Percentiles rank a stretch among this genome's conserved stretches.
These are phyloP conservation scores for Oreonectes daqikongensis DNA, from an alignment of 2,797 vertebrate genomes.

Conservation along the genomic window DNA sequence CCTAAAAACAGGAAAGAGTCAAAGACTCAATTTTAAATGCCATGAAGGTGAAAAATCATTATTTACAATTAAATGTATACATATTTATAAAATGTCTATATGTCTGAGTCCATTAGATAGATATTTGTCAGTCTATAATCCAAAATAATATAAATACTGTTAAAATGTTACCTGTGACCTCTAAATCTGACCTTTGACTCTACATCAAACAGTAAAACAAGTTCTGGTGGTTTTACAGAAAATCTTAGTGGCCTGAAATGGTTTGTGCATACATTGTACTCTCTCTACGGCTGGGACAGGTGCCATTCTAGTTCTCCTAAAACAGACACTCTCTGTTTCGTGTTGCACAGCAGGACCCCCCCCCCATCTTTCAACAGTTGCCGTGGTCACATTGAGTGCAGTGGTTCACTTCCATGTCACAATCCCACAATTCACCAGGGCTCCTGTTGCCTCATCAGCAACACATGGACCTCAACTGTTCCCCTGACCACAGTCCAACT, in stretches of 20 bases:
- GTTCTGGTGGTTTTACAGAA: neutral
- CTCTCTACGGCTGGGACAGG: conserved; percentile 65
- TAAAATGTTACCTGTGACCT: neutral
- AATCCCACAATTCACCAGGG: conserved; percentile 30
- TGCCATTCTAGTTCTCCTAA: conserved; percentile 59
- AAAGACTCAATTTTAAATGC: too few species aligned
- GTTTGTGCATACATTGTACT: conserved; percentile 25
- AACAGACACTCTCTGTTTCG: conserved; percentile 61
- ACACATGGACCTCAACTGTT: conserved; percentile 33
- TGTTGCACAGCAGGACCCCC: conserved; percentile 60
- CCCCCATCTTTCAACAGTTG: conserved; percentile 72
- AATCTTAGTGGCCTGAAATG: conserved; percentile 23
- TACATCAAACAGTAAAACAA: conserved; percentile 1
- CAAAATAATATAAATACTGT: neutral
- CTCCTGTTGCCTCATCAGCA: conserved; percentile 29
- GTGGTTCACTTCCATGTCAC: conserved; percentile 61
- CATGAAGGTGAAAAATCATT: too few species aligned
- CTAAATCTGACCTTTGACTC: conserved; percentile 3
- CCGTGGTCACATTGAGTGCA: conserved; percentile 59
- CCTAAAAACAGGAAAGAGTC: too few species aligned
- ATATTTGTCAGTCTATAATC: neutral
- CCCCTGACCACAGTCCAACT: neutral
- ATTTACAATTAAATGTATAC: too few species aligned
- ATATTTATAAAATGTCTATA: neutral
- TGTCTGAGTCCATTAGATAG: neutral